A percentile compares a stretch with the other conserved stretches of the same genome.
These are phyloP conservation scores for Danionella dracula DNA, from an alignment of 2,797 vertebrate genomes.

Conservation along the genomic window DNA sequence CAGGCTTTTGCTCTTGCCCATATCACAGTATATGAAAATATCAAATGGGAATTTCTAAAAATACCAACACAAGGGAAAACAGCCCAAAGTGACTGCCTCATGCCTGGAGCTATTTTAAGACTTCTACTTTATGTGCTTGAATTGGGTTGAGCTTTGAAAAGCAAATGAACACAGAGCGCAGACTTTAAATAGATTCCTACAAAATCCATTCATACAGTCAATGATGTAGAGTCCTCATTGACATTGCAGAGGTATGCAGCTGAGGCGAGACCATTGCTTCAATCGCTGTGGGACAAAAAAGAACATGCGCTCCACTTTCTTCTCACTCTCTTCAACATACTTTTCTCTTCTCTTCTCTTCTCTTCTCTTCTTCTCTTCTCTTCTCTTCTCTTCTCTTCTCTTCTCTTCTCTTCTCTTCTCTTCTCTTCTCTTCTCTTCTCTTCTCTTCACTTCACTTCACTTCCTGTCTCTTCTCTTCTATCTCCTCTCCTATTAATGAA, in stretches of 20 bases:
- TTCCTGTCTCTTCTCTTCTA: not conserved
- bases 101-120: slow-evolving; percentile 57
- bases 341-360: not conserved
- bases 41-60: not conserved
- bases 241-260: slow-evolving; percentile 68
- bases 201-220: slow-evolving; percentile 53
- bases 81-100: slow-evolving; percentile 21
- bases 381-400: not conserved
- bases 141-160: slow-evolving; percentile 52
- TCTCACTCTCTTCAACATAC: not conserved
- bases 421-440: not conserved
- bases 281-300: not conserved
- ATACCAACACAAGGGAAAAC: not conserved
- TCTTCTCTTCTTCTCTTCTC: not conserved
- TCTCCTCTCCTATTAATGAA: not conserved
- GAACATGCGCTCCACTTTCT: not conserved
- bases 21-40: slow-evolving; percentile 8
- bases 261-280: slow-evolving; percentile 47
- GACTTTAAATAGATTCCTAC: slow-evolving; percentile 55
- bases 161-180: slow-evolving; percentile 49
- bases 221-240: slow-evolving; percentile 60
- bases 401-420: not conserved
- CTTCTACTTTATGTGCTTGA: slow-evolving; percentile 44
- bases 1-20: not conserved
- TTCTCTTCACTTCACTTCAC: not conserved